Evolutionary conservation across 53 echinoderm and acorn worm genomes (phyloP), one percentile per base, ranked within the genome.

Genomic region (Glandiceps talaboti): DNA sequence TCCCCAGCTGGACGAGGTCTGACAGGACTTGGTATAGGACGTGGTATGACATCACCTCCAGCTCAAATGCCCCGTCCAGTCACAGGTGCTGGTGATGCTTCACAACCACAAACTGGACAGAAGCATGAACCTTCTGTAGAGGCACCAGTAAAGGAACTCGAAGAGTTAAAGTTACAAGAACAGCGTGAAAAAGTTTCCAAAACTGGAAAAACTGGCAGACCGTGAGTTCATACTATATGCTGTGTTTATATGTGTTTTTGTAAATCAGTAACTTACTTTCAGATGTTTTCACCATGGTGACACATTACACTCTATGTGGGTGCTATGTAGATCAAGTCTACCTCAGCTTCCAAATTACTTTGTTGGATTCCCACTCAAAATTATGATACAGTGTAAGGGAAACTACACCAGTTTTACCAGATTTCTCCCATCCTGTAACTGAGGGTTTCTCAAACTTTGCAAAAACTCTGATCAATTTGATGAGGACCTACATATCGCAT

Each of bases 161-260:
- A 45, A 20, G 6, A 45, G 64, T 20, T 45, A 20, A 45, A 45
- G 20, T 6, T 45, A 45, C 64, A 45, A 45, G 64, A 45, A 45
- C 6, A 45, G 20, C 6, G 6, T 45, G 64, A 45, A 20, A 45
- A 45, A 45, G 64, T 45, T 20, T 32, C 30, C 30, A 77, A 81
- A 74, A 45, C 77, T 12, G 92, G 92, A 32, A 84, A 77, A 27
- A 82, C 86, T n/a, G 92, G 92, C 10, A 75, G 74, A 86, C 75
- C 79, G 92, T 92, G 85, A 86, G 89, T 79, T 6, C 1, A 30
- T 32, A 14, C 20, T 28, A 30, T 80, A n/a, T n/a, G n/a, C n/a
- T n/a, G n/a, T n/a, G n/a, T n/a, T n/a, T n/a, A n/a, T n/a, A n/a
- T n/a, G n/a, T n/a, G n/a, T n/a, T n/a, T n/a, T n/a, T n/a, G n/a